Conservation (phyloP, 2,797 vertebrate species). For the Benthosema pterotum region DNA sequence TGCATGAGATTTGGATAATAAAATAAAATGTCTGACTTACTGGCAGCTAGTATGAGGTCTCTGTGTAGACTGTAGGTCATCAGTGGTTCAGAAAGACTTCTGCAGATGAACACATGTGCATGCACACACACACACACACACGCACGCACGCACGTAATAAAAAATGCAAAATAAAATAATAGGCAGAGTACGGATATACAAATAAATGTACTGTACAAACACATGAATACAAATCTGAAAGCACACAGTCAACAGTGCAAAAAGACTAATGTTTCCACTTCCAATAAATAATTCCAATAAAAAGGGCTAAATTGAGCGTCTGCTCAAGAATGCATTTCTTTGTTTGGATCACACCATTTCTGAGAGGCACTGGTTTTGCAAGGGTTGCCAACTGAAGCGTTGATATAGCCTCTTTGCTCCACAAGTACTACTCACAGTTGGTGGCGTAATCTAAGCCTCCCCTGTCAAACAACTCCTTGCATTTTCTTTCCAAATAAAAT, state of each 20-base stretch:
- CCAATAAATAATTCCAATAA: too few relatives aligned
- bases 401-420: background rate
- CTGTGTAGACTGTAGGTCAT: constrained; percentile 96
- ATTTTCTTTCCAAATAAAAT: background rate
- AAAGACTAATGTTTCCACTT: too few relatives aligned
- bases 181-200: background rate
- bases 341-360: too few relatives aligned
- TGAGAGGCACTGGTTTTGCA: too few relatives aligned
- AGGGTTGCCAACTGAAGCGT: too few relatives aligned
- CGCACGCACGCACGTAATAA: background rate
- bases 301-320: too few relatives aligned
- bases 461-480: background rate
- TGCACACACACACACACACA: background rate
- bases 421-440: background rate
- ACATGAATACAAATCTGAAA: background rate
- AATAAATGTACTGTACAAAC: constrained; percentile 6
- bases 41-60: constrained; percentile 93
- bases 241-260: too few relatives aligned
- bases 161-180: constrained; percentile 4
- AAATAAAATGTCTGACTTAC: constrained; percentile 84
- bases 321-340: too few relatives aligned
- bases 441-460: background rate
- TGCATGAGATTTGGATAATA: too few relatives aligned
- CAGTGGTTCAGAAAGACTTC: constrained; percentile 95
- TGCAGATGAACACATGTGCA: constrained; percentile 53